Base-by-base conservation (phyloP, 2,797 vertebrate genomes). In the Esox lucius region DNA sequence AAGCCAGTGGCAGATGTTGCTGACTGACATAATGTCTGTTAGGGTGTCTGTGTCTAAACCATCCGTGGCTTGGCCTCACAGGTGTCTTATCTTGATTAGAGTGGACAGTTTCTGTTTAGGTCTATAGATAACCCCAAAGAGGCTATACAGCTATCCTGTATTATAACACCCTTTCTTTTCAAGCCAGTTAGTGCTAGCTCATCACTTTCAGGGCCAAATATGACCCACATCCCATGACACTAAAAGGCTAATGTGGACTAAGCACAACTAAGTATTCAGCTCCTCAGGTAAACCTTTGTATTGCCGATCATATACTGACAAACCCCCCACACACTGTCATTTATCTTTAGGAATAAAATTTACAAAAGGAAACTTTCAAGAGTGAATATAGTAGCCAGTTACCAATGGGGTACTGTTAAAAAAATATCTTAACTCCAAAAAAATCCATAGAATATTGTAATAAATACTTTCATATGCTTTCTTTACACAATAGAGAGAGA, bases 61-160 rank as follows among this genome's bases (percentile, higher is more conserved):
- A n/a, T 71, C 31, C 35, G 22, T 15, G 19, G 70, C 31, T 35
- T 81, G 24, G 67, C 74, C 70, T 79, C 70, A 79, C 51, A 22
- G n/a, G 42, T 61, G 31, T 66, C 71, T 78, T 70, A 83, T 77
- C 80, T 78, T 77, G 66, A 82, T 86, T 83, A 78, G 59, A 31
- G 68, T 68, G 48, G 77, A 80, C 80, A 75, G 78, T 53, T 72
- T 24, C 68, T 76, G 83, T 86, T 86, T 84, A 70, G 48, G 31
- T 33, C 81, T 85, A 87, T 78, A 84, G 78, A 85, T 83, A 87
- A 78, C 82, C 31, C 35, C 31, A 66, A 16, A 2, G 68, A 26
- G 35, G 17, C 68, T 26, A 46, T 26, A 22, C 64, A 9, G 12
- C 61, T 19, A 35, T 15, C 48, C 53, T 56, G 72, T 56, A 35